Conservation (phyloP, 2,113 vertebrate species). For the Saiga tatarica region DNA sequence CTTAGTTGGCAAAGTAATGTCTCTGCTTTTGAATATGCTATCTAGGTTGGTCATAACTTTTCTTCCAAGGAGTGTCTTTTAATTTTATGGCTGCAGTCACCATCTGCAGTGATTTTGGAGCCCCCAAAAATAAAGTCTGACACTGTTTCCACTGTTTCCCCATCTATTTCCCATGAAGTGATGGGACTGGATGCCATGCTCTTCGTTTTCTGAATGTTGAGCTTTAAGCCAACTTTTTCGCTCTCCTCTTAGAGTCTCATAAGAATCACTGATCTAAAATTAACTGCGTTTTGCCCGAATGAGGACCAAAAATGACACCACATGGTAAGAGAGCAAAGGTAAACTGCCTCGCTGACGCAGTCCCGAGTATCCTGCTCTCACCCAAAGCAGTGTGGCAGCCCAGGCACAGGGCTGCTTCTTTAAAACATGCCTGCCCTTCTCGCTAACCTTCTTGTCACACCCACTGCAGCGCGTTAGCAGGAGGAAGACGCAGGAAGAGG, state of each 20-base stretch:
- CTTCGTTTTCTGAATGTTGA: too few species aligned
- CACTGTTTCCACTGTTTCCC: too few species aligned
- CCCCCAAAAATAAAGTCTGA: too few species aligned
- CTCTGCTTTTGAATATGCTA: too few species aligned
- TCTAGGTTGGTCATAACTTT: too few species aligned
- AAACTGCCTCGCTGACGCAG: background rate
- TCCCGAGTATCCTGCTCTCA: background rate
- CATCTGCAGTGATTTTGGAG: too few species aligned
- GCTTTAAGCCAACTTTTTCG: too few species aligned
- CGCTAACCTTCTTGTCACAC: background rate
- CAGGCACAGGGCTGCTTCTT: background rate
- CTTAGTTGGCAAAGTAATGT: too few species aligned
- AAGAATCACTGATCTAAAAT: background rate
- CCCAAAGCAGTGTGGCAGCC: background rate
- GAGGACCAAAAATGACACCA: background rate
- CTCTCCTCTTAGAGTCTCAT: background rate
- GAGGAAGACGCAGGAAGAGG: background rate
- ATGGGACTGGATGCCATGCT: too few species aligned
- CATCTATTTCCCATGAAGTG: too few species aligned
- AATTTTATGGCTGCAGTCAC: too few species aligned
- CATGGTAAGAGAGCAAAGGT: background rate
- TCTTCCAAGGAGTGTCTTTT: too few species aligned
- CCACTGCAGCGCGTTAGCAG: accelerated
- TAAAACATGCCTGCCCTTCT: background rate
- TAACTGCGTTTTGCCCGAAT: background rate